These are phyloP conservation scores for Choloepus didactylus DNA, from an alignment of 2,797 vertebrate species.

Conservation along the genomic window DNA sequence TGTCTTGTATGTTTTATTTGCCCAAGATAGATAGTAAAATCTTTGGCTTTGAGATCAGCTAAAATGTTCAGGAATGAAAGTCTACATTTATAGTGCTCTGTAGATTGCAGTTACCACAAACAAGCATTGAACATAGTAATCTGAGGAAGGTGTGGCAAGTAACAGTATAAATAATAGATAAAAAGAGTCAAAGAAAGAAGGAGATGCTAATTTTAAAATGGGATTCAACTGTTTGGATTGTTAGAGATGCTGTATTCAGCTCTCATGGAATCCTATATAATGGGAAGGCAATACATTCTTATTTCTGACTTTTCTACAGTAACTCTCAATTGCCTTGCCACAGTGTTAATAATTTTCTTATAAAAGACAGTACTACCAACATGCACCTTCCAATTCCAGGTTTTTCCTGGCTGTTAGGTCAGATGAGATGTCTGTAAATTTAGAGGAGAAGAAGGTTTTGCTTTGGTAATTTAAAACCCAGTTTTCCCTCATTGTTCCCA, in stretches of 20 bases:
- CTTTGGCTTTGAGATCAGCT: not conserved
- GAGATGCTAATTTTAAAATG: not conserved
- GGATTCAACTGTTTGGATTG: not conserved
- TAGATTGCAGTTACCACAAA: not conserved
- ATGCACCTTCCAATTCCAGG: not conserved
- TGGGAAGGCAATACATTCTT: not conserved
- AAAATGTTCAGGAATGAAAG: not conserved
- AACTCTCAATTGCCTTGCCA: not conserved
- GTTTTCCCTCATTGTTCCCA: not conserved
- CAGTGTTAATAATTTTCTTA: not conserved
- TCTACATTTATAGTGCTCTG: not conserved
- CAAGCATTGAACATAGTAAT: not conserved
- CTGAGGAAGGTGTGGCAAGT: not conserved
- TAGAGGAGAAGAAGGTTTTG: not conserved
- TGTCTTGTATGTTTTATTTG: slow-evolving; percentile 19
- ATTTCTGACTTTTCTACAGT: not conserved
- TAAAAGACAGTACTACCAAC: not conserved
- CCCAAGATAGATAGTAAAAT: slow-evolving; percentile 8
- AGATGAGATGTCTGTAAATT: not conserved
- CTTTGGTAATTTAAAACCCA: not conserved
- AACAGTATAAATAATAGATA: not conserved
- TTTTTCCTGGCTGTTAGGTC: not conserved
- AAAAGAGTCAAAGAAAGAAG: not conserved
- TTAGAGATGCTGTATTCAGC: not conserved
- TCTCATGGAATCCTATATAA: not conserved